phyloP scores from a whole-genome alignment of 2,113 vertebrate genomes.

The Campylorhamphus procurvoides region DNA sequence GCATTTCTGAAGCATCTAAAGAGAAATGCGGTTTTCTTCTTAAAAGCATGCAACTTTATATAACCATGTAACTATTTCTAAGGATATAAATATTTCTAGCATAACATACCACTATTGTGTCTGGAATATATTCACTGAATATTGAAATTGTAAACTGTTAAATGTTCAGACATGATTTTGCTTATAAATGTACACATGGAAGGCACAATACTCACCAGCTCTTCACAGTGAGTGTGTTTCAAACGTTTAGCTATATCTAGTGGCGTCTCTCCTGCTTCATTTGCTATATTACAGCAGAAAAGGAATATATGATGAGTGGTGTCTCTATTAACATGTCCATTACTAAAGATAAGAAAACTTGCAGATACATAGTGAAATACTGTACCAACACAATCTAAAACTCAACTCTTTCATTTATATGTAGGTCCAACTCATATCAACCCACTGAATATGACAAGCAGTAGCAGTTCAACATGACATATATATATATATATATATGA shows the following conservation, averaged over 20 bases:
- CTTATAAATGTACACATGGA: neutral
- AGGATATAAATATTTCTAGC: neutral
- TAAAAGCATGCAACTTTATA: neutral
- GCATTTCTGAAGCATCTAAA: neutral
- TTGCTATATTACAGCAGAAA: constrained; percentile 77
- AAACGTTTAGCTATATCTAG: constrained; percentile 91
- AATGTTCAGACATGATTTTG: neutral
- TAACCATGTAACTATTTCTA: neutral
- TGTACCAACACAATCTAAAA: neutral
- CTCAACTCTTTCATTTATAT: neutral
- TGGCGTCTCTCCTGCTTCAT: constrained; percentile 90
- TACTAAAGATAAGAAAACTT: neutral
- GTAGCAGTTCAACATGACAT: neutral
- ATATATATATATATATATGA: neutral
- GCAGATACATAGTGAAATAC: neutral
- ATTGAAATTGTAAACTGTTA: neutral
- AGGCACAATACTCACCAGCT: constrained; percentile 82
- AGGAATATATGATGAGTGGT: neutral
- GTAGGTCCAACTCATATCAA: neutral
- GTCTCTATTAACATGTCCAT: neutral
- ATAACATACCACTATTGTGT: neutral
- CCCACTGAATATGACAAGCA: neutral
- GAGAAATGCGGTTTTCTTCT: neutral
- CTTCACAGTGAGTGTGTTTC: constrained; percentile 88
- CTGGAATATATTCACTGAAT: neutral